Conservation (phyloP, 1,140 invertebrate genomes). For the Platorchestia sp. region DNA sequence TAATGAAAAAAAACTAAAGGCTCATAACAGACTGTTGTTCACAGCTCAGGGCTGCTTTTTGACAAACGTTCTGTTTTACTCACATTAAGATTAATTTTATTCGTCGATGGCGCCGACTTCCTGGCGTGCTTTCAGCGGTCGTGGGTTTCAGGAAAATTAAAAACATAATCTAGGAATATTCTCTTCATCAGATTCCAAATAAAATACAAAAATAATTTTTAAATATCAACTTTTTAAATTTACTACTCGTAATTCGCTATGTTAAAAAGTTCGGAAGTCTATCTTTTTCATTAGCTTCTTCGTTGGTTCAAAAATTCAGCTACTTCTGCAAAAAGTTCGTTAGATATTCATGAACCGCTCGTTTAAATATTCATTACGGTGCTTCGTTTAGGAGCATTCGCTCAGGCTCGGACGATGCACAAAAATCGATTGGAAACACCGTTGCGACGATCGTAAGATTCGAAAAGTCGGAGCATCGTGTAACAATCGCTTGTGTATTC, state of each 20-base stretch:
- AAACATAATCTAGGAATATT: neutral
- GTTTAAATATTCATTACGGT: neutral
- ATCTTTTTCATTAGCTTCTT: neutral
- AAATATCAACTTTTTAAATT: constrained; percentile 32
- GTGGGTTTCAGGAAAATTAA: neutral
- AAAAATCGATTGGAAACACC: neutral
- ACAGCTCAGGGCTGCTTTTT: too few species aligned
- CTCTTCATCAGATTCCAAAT: neutral
- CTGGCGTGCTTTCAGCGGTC: neutral
- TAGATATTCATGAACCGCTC: neutral
- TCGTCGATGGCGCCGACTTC: neutral
- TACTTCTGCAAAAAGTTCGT: neutral
- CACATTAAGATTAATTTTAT: neutral
- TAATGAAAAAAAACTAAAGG: too few species aligned
- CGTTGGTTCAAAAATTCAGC: neutral
- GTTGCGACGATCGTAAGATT: neutral
- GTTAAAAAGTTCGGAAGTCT: neutral
- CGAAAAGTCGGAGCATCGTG: neutral
- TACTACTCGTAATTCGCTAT: neutral
- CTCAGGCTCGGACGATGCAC: neutral
- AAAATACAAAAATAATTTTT: constrained; percentile 54
- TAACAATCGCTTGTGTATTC: neutral
- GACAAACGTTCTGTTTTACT: too few species aligned
- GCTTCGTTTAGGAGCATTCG: neutral
- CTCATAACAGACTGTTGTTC: too few species aligned